These are phyloP conservation scores for Peromyscus leucopus DNA, from an alignment of 2,113 vertebrate species.

Conservation along the genomic window DNA sequence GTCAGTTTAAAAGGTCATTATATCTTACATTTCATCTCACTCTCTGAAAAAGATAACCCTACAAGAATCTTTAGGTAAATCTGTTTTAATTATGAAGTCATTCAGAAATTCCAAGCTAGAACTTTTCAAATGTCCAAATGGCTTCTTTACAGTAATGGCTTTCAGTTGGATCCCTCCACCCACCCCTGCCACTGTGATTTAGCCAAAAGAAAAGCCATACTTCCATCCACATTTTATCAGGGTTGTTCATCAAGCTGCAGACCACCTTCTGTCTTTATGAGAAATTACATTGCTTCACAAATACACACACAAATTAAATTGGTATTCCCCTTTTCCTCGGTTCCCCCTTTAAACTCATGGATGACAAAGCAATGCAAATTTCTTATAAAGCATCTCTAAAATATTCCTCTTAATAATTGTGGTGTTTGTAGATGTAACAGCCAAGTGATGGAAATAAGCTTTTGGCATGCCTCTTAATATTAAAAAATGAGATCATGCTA, in stretches of 20 bases:
- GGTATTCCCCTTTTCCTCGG: too few relatives aligned
- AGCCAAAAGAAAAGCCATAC: not conserved
- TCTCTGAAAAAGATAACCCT: conserved; percentile 24
- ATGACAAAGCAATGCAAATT: not conserved
- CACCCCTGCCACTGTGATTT: not conserved
- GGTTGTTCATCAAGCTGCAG: not conserved
- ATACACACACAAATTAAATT: not conserved
- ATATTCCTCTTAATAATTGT: not conserved
- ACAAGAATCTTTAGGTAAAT: conserved; percentile 19
- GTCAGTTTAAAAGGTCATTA: conserved; percentile 1
- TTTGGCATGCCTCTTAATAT: not conserved
- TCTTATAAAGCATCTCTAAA: not conserved
- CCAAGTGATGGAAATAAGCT: not conserved
- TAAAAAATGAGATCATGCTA: not conserved
- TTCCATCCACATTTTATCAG: not conserved
- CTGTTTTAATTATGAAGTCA: conserved; percentile 1
- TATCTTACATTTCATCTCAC: not conserved
- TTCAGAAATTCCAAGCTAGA: not conserved
- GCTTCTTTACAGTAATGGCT: not conserved
- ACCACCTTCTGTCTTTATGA: not conserved
- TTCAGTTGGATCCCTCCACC: not conserved
- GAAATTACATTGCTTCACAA: not conserved
- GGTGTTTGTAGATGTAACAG: not conserved
- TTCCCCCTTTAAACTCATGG: not conserved
- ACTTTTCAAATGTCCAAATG: not conserved